A percentile compares a stretch with the other conserved stretches of the same genome.
These are phyloP conservation scores for Nothobranchius kuhntae DNA, from an alignment of 2,113 vertebrate genomes.

Conservation along the genomic window DNA sequence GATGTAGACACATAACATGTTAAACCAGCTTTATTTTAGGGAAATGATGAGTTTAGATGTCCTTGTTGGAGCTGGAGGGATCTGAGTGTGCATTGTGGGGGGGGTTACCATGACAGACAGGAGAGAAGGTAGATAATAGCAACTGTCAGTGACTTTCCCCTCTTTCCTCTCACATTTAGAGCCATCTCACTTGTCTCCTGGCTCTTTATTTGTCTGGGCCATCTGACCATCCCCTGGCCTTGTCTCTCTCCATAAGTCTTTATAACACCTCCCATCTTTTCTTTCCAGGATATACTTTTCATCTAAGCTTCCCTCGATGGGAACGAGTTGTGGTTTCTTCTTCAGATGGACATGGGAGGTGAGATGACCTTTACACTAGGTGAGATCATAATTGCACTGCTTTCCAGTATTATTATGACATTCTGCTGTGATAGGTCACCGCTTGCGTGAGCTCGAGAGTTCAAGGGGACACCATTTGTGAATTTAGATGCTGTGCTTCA, in stretches of 20 bases:
- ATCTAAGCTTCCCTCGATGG: background rate
- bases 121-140: slow-evolving; percentile 39
- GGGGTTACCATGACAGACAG: no score
- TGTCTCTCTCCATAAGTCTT: background rate
- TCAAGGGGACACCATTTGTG: background rate
- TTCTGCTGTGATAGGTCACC: slow-evolving; percentile 22
- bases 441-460: slow-evolving; percentile 16
- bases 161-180: slow-evolving; percentile 20
- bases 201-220: slow-evolving; percentile 27
- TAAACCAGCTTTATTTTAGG: no score
- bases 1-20: no score
- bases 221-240: slow-evolving; percentile 12
- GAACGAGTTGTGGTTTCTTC: slow-evolving; percentile 6
- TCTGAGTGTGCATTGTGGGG: no score
- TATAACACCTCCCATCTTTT: background rate
- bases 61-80: no score
- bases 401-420: slow-evolving; percentile 45
- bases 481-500: background rate
- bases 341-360: slow-evolving; percentile 10
- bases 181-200: slow-evolving; percentile 29
- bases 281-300: background rate
- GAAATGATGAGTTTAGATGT: no score
- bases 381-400: slow-evolving; percentile 53
- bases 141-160: slow-evolving; percentile 38
- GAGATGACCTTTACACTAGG: slow-evolving; percentile 45